phyloP scores from a whole-genome alignment of 2,797 vertebrate species.

The Gastrophryne carolinensis region DNA sequence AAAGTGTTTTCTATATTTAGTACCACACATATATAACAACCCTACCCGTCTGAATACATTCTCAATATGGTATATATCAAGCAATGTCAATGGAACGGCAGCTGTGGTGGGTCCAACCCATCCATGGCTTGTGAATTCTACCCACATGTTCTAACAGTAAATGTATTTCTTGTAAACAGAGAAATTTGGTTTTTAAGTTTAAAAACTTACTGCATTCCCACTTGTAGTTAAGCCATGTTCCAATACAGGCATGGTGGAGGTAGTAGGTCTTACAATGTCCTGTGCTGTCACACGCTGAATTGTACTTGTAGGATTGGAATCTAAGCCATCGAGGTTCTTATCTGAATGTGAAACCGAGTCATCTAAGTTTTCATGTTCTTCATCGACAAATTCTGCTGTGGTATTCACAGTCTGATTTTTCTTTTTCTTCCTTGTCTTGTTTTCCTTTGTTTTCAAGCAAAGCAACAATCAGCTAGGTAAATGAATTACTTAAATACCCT shows the following conservation, averaged over 20 bases:
- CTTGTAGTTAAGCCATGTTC: not conserved
- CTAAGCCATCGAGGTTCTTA: not conserved
- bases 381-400: not conserved
- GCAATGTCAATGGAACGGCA: too few species aligned
- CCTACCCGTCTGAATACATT: too few species aligned
- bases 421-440: conserved; percentile 16
- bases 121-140: too few species aligned
- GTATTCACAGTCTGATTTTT: not conserved
- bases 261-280: not conserved
- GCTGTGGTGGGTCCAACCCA: too few species aligned
- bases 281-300: not conserved
- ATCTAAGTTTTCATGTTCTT: not conserved
- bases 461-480: not conserved
- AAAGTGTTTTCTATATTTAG: too few species aligned
- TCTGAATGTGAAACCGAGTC: not conserved
- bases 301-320: not conserved
- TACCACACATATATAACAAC: too few species aligned
- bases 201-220: not conserved
- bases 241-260: not conserved
- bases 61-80: too few species aligned
- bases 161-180: too few species aligned
- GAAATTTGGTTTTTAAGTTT: too few species aligned
- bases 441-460: not conserved
- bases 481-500: too few species aligned
- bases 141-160: too few species aligned